phyloP scores from a whole-genome alignment of 2,113 vertebrate genomes.

The Pseudopipra pipra region DNA sequence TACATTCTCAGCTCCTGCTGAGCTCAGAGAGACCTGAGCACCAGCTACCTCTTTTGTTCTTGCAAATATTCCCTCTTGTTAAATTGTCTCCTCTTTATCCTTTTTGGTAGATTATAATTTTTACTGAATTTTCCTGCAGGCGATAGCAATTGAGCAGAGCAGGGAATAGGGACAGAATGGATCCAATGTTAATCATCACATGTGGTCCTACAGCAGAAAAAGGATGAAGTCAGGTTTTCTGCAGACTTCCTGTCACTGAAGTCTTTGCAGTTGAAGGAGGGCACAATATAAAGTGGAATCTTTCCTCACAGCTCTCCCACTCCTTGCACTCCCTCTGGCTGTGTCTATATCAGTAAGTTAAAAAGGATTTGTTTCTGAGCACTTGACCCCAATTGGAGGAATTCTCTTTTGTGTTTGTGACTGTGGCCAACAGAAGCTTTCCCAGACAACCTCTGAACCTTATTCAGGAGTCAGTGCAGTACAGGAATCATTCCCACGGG shows the following conservation, averaged over 20 bases:
- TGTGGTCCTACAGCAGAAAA: neutral
- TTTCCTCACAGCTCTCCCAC: neutral
- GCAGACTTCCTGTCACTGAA: neutral
- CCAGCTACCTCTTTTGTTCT: neutral
- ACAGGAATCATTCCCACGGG: neutral
- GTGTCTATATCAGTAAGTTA: neutral
- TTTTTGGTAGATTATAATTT: neutral
- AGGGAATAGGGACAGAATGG: neutral
- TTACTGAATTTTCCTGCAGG: neutral
- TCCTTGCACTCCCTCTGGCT: neutral
- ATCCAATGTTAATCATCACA: neutral
- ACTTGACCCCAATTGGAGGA: neutral
- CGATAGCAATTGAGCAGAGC: neutral
- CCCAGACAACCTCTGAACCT: neutral
- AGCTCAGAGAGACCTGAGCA: neutral
- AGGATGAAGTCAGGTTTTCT: neutral
- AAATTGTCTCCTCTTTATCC: neutral
- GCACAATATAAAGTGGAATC: neutral
- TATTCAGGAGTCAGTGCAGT: neutral
- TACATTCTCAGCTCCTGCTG: neutral
- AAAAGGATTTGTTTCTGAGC: neutral
- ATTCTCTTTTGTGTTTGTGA: neutral
- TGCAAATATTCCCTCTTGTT: neutral
- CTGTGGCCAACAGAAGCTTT: rapidly evolving
- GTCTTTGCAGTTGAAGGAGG: neutral